Percentiles rank a stretch among this genome's conserved stretches.
These are phyloP conservation scores for Dipodomys merriami DNA, from an alignment of 2,113 vertebrate genomes.

Conservation along the genomic window DNA sequence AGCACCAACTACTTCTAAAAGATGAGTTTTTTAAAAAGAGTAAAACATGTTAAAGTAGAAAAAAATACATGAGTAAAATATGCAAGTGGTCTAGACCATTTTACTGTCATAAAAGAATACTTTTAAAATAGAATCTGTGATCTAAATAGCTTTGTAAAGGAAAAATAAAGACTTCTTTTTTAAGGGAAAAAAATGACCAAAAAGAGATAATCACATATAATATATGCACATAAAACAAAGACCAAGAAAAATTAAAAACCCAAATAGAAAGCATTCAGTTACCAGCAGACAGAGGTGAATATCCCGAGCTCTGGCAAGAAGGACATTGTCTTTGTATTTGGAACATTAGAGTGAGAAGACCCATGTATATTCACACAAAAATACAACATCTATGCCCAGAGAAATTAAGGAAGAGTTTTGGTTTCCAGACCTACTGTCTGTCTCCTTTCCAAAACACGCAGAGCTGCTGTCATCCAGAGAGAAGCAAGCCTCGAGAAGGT, in stretches of 20 bases:
- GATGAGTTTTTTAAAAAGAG: slow-evolving; percentile 4
- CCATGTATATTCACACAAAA: not conserved
- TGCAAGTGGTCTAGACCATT: not conserved
- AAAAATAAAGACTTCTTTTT: not conserved
- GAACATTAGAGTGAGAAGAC: not conserved
- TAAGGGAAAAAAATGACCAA: not conserved
- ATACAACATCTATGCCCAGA: not conserved
- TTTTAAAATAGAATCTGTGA: slow-evolving; percentile 7
- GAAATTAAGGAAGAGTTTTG: not conserved
- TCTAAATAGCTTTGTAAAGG: not conserved
- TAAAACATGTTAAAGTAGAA: not conserved
- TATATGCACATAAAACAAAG: not conserved
- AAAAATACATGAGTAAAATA: not conserved
- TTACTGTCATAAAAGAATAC: not conserved
- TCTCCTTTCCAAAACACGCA: not conserved
- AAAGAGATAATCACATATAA: not conserved
- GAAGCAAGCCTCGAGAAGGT: not conserved
- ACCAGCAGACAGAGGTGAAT: not conserved
- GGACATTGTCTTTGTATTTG: not conserved
- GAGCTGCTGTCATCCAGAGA: not conserved
- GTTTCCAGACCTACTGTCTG: not conserved
- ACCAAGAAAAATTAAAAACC: not conserved
- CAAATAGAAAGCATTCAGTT: not conserved
- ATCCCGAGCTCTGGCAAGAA: not conserved
- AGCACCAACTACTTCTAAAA: not conserved